Base-by-base conservation (phyloP, 2,888 invertebrate species). In the Callimorpha dominula region DNA sequence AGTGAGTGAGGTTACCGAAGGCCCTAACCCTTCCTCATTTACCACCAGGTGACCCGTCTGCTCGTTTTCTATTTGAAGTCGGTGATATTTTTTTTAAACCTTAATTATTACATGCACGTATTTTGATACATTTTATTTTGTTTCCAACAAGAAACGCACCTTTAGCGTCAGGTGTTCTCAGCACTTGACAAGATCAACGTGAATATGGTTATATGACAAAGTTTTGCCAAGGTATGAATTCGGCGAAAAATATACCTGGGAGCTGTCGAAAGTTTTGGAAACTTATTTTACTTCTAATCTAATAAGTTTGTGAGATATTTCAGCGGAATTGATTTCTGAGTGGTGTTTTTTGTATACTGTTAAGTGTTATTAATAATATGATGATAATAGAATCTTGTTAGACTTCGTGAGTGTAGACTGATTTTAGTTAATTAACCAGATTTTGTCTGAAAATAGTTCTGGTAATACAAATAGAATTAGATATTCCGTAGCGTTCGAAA, bases 121-220 rank as follows among this genome's bases (percentile, higher is more conserved):
- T 31, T 1, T 31, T n/a, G n/a, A n/a, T 43, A 43, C 43, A 43
- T 63, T 64, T 17, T 42, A 11, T 81, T 72, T 74, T 76, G 70
- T 57, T 20, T 11, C 5, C 14, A 60, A 31, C 31, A 11, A 60
- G 64, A 76, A 73, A 73, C 42, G 43, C 60, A 15, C 43, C 60
- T n/a, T 49, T 63, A 67, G 75, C 60, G 71, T 65, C 76, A 76
- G 71, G 67, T 74, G 77, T 52, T 65, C 14, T 12, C n/a, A 73
- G 60, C 80, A 72, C 50, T 73, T 54, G 40, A 60, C 31, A 57
- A 69, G 64, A 42, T 73, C 62, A 72, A 5, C n/a, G 31, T 1
- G 67, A 60, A n/a, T 64, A 46, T 46, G 9, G 42, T 54, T 65
- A 46, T 17, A 73, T 72, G 57, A 73, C 70, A 70, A 78, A 81